Evolutionary conservation across 2,888 invertebrate genomes (phyloP).

Genomic region (Spialia ferax): DNA sequence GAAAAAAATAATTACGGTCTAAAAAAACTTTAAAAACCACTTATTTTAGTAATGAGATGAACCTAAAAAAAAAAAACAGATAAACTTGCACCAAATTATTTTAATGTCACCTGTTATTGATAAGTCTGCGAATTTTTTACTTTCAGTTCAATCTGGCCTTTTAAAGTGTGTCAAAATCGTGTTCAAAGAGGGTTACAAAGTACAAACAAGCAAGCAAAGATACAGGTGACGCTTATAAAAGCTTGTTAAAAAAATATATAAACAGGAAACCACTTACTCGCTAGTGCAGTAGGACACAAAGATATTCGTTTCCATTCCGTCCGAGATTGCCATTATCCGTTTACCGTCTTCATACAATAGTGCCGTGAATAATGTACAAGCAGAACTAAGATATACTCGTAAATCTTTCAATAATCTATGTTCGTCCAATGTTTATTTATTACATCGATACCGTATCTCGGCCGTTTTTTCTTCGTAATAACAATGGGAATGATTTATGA

Average conservation of each 20-base stretch:
- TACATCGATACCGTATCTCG: conserved; percentile 63
- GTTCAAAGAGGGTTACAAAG: too few species aligned
- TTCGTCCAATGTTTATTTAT: conserved; percentile 78
- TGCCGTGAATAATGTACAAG: conserved; percentile 74
- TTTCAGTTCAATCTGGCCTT: too few species aligned
- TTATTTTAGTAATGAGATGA: too few species aligned
- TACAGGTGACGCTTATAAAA: too few species aligned
- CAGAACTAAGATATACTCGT: conserved; percentile 74
- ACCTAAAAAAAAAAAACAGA: too few species aligned
- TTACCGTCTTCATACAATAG: conserved; percentile 66
- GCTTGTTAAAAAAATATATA: not conserved
- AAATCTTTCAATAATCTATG: conserved; percentile 84
- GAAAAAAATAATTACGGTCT: too few species aligned
- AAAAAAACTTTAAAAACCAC: too few species aligned
- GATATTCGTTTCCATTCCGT: conserved; percentile 43
- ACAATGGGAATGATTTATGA: conserved; percentile 77
- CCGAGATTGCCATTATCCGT: conserved; percentile 55
- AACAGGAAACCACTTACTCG: conserved; percentile 46
- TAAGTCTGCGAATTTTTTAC: too few species aligned
- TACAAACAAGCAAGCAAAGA: too few species aligned
- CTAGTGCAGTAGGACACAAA: conserved; percentile 48
- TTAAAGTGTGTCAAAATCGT: too few species aligned
- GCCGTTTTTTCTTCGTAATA: conserved; percentile 61
- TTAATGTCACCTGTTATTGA: too few species aligned
- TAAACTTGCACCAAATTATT: too few species aligned